Evolutionary conservation across 1,140 invertebrate species (phyloP).

Genomic region (Lordiphosa collinella): DNA sequence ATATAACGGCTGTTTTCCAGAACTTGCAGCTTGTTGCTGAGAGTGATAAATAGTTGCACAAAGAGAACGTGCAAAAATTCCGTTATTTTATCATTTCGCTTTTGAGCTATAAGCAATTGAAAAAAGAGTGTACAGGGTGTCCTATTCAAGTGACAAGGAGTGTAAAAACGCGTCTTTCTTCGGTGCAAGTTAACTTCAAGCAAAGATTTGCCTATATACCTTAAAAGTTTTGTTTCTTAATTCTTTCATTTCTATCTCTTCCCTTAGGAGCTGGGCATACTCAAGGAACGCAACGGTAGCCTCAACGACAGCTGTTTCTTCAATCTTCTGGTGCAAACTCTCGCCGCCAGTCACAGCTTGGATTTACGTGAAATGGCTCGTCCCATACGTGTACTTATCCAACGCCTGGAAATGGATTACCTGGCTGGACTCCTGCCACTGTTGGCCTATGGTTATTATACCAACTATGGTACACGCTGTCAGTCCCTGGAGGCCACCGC

Average conservation of each 20-base stretch:
- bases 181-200: too few relatives aligned
- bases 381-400: slow-evolving; percentile 29
- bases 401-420: slow-evolving; percentile 27
- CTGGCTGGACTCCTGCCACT: slow-evolving; percentile 30
- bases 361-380: slow-evolving; percentile 37
- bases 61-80: too few relatives aligned
- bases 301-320: slow-evolving; percentile 45
- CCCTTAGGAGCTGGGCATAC: slow-evolving; percentile 26
- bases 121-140: too few relatives aligned
- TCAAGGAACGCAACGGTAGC: slow-evolving; percentile 14
- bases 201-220: too few relatives aligned
- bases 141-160: too few relatives aligned
- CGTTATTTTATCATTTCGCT: too few relatives aligned
- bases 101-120: too few relatives aligned
- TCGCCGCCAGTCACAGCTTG: slow-evolving; percentile 28
- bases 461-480: slow-evolving; percentile 14
- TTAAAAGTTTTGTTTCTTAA: not conserved
- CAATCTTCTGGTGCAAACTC: slow-evolving; percentile 31
- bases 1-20: too few relatives aligned
- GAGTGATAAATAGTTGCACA: too few relatives aligned
- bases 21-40: too few relatives aligned
- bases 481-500: not conserved
- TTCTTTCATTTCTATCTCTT: not conserved
- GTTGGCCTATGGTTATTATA: slow-evolving; percentile 33
- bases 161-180: too few relatives aligned